phyloP scores from a whole-genome alignment of 2,888 invertebrate genomes.

The Sinopyrophorus schimmeli region DNA sequence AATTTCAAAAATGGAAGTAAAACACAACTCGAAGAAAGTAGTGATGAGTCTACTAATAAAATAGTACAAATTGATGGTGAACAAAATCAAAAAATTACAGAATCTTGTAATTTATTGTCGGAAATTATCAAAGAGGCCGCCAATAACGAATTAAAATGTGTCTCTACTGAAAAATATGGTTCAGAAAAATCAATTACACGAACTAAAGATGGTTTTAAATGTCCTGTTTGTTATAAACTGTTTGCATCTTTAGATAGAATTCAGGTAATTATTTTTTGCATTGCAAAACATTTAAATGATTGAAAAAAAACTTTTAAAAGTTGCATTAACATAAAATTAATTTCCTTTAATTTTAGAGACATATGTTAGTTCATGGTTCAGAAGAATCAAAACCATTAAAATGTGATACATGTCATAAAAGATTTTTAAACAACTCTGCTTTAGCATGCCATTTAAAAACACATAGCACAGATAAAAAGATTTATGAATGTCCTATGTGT shows the following conservation, averaged over 20 bases:
- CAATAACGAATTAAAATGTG: too few relatives aligned
- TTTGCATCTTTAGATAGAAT: slow-evolving; percentile 66
- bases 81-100: too few relatives aligned
- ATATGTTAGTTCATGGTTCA: slow-evolving; percentile 67
- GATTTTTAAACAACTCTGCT: slow-evolving; percentile 73
- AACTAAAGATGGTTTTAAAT: slow-evolving; percentile 57
- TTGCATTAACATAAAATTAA: too few relatives aligned
- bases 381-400: slow-evolving; percentile 71
- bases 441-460: slow-evolving; percentile 72
- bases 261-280: slow-evolving; percentile 49
- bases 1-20: too few relatives aligned
- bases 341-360: slow-evolving; percentile 62
- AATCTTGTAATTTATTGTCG: too few relatives aligned
- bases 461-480: slow-evolving; percentile 64
- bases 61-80: too few relatives aligned
- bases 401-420: slow-evolving; percentile 66
- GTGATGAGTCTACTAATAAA: too few relatives aligned
- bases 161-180: too few relatives aligned
- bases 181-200: slow-evolving; percentile 38
- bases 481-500: slow-evolving; percentile 76
- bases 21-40: too few relatives aligned
- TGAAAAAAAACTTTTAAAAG: too few relatives aligned
- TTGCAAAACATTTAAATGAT: too few relatives aligned
- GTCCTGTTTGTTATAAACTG: slow-evolving; percentile 67
- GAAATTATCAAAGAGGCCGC: too few relatives aligned